These are phyloP conservation scores for Sarcophaga caerulescens DNA, from an alignment of 2,888 invertebrate species.

Conservation along the genomic window DNA sequence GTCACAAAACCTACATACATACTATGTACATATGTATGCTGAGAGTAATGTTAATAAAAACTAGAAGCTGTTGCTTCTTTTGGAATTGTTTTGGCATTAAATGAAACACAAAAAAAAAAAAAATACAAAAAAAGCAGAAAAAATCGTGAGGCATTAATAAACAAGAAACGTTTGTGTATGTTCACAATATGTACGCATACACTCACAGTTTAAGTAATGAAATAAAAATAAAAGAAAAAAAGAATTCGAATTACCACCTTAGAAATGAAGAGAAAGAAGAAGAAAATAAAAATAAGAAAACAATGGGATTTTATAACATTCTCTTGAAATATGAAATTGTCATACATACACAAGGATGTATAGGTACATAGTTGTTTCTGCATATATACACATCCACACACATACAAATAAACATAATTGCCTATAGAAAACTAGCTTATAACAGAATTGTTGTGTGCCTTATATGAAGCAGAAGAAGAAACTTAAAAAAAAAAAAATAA, in stretches of 20 bases:
- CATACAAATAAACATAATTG: conserved; percentile 40
- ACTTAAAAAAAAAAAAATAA: conserved; percentile 38
- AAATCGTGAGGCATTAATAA: conserved; percentile 63
- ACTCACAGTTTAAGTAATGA: background rate
- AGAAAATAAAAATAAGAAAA: background rate
- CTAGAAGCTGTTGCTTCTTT: conserved; percentile 60
- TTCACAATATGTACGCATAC: too few species aligned
- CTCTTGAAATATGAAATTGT: conserved; percentile 2
- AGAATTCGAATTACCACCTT: conserved; percentile 57
- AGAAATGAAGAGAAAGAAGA: conserved; percentile 4
- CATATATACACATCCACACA: background rate
- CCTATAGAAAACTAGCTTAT: conserved; percentile 56
- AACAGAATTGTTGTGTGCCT: conserved; percentile 11
- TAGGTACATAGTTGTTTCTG: too few species aligned
- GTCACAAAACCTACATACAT: conserved; percentile 31
- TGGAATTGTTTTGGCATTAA: conserved; percentile 37
- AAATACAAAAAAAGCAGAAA: conserved; percentile 35
- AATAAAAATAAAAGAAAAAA: conserved; percentile 28
- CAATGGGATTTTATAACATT: conserved; percentile 25
- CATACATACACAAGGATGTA: background rate
- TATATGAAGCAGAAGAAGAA: conserved; percentile 5
- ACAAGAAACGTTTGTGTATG: too few species aligned
- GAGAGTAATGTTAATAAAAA: conserved; percentile 19
- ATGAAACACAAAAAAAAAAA: background rate
- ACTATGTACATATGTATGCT: background rate